These are phyloP conservation scores for Tiliacea citrago DNA, from an alignment of 2,888 invertebrate genomes.

Conservation along the genomic window DNA sequence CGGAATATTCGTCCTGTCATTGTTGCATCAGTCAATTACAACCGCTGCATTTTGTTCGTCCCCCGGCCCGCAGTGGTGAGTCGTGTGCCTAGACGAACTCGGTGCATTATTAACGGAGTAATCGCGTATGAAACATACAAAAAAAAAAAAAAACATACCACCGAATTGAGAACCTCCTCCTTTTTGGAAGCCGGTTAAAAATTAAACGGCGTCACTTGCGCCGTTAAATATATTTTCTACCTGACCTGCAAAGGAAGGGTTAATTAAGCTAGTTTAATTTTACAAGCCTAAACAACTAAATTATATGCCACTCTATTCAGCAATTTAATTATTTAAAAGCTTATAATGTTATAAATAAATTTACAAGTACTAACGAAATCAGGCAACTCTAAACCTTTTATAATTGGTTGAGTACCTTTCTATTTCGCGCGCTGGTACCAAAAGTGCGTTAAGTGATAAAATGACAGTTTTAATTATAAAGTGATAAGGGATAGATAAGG, in stretches of 20 bases:
- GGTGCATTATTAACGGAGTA: too few species aligned
- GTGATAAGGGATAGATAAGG: slow-evolving; percentile 66
- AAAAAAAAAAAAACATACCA: too few species aligned
- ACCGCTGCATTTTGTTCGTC: too few species aligned
- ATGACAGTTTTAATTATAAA: slow-evolving; percentile 62
- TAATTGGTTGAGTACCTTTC: slow-evolving; percentile 50
- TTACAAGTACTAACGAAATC: slow-evolving; percentile 32
- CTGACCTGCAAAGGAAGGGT: not conserved
- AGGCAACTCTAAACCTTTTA: slow-evolving; percentile 40
- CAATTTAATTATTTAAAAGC: slow-evolving; percentile 23
- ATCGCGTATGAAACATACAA: too few species aligned
- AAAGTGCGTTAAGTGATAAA: slow-evolving; percentile 53
- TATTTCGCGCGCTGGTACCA: slow-evolving; percentile 24
- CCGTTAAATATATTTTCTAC: too few species aligned
- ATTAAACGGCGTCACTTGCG: too few species aligned
- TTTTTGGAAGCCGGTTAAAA: too few species aligned
- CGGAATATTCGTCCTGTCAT: too few species aligned
- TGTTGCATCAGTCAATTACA: too few species aligned
- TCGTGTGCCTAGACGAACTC: too few species aligned
- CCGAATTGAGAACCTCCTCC: too few species aligned
- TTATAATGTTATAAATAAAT: slow-evolving; percentile 17
- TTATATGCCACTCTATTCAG: not conserved
- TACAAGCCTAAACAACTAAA: slow-evolving; percentile 17
- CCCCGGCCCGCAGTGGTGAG: too few species aligned
- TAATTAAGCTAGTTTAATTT: slow-evolving; percentile 3